Conservation (phyloP, 2,113 vertebrate genomes). For the Ictalurus furcatus region DNA sequence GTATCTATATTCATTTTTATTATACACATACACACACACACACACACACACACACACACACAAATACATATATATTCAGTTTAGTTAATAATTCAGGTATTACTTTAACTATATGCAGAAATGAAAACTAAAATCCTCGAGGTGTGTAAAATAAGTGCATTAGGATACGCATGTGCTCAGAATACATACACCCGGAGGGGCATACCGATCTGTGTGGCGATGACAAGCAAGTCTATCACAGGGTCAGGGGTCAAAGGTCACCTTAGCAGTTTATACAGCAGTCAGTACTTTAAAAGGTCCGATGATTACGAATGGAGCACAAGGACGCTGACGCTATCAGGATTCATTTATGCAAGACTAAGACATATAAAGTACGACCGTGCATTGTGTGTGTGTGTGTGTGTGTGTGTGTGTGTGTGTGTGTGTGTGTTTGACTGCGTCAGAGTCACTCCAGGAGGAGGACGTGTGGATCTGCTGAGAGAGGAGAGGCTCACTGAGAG, state of each 20-base stretch:
- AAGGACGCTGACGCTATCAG: background rate
- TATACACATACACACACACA: too few species aligned
- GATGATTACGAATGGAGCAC: background rate
- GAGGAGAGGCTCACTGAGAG: slow-evolving; percentile 56
- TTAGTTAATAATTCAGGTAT: too few species aligned
- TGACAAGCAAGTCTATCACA: background rate
- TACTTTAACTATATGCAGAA: too few species aligned
- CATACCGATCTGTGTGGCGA: background rate
- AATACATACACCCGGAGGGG: too few species aligned
- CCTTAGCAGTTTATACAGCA: background rate
- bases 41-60: too few species aligned
- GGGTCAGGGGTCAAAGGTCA: background rate
- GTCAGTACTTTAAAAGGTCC: too few species aligned
- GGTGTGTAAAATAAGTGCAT: too few species aligned
- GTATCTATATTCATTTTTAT: too few species aligned
- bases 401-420: background rate
- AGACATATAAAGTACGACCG: background rate
- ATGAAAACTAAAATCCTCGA: too few species aligned
- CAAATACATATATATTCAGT: too few species aligned
- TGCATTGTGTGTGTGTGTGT: background rate
- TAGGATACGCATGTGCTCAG: too few species aligned
- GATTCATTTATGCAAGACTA: background rate
- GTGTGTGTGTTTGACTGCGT: background rate
- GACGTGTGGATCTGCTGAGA: slow-evolving; percentile 50
- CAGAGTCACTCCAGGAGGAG: background rate